Conservation (phyloP, 2,888 invertebrate species). For the Tipula unca region DNA sequence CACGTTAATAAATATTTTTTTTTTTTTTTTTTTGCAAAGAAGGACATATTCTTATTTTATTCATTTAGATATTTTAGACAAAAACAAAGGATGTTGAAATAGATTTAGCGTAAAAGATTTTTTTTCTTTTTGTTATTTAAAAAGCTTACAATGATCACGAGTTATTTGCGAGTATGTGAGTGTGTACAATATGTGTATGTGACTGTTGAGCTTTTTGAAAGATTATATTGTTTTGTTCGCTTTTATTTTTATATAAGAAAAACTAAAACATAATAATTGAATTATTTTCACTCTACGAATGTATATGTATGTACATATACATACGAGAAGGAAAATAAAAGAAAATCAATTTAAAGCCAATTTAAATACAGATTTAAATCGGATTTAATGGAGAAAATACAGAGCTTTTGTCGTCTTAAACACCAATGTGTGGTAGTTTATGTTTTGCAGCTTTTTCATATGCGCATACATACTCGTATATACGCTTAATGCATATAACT, state of each 20-base stretch:
- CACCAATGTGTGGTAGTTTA: not conserved
- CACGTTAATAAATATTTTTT: not conserved
- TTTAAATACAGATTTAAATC: not conserved
- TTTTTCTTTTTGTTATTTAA: not conserved
- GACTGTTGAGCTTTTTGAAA: not conserved
- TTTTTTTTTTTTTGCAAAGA: not conserved
- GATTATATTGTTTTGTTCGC: not conserved
- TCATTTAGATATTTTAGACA: not conserved
- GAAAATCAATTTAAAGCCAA: not conserved
- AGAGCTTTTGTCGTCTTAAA: not conserved
- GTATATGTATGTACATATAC: no score
- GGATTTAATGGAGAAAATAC: not conserved
- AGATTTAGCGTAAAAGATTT: not conserved
- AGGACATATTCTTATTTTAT: not conserved
- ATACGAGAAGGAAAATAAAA: not conserved
- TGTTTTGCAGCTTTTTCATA: no score
- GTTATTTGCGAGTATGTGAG: not conserved
- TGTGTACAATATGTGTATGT: not conserved
- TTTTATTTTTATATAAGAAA: not conserved
- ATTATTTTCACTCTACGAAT: not conserved
- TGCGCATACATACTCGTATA: no score
- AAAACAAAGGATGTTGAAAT: not conserved
- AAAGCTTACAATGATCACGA: not conserved
- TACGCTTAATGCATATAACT: no score
- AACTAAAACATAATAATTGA: not conserved